Percentiles rank a stretch among this genome's conserved stretches.
phyloP scores from a whole-genome alignment of 2,888 invertebrate genomes.

The Bellardia bayeri region DNA sequence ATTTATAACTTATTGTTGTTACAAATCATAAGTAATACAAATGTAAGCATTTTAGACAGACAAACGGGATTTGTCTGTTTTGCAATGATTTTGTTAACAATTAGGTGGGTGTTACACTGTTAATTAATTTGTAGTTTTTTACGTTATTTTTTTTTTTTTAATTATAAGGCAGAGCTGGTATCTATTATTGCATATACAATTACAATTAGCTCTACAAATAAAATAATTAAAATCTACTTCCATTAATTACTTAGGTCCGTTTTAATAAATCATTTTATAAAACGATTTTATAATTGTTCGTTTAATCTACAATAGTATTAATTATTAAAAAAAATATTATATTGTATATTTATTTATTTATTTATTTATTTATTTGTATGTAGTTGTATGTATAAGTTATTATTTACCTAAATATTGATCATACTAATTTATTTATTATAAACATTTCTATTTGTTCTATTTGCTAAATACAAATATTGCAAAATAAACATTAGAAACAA shows the following conservation, averaged over 20 bases:
- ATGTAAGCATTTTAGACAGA: neutral
- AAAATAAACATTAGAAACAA: slow-evolving; percentile 35
- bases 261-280: slow-evolving; percentile 9
- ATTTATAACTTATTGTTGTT: too few relatives aligned
- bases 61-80: slow-evolving; percentile 14
- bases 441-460: slow-evolving; percentile 58
- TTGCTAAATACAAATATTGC: slow-evolving; percentile 32
- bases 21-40: neutral
- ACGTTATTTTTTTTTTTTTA: neutral
- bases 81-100: neutral
- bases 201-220: neutral
- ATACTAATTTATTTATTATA: slow-evolving; percentile 52
- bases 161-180: slow-evolving; percentile 31
- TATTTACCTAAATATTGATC: slow-evolving; percentile 28
- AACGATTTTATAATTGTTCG: slow-evolving; percentile 4
- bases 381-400: slow-evolving; percentile 6
- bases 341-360: neutral
- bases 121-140: neutral
- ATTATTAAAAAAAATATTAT: slow-evolving; percentile 12
- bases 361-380: neutral
- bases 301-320: slow-evolving; percentile 38
- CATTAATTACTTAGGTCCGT: slow-evolving; percentile 25
- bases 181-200: neutral
- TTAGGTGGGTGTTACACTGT: neutral
- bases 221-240: slow-evolving; percentile 13